Percentiles rank a stretch among this genome's conserved stretches.
Conservation (phyloP, 2,113 vertebrate species). For the Dicerorhinus sumatrensis region DNA sequence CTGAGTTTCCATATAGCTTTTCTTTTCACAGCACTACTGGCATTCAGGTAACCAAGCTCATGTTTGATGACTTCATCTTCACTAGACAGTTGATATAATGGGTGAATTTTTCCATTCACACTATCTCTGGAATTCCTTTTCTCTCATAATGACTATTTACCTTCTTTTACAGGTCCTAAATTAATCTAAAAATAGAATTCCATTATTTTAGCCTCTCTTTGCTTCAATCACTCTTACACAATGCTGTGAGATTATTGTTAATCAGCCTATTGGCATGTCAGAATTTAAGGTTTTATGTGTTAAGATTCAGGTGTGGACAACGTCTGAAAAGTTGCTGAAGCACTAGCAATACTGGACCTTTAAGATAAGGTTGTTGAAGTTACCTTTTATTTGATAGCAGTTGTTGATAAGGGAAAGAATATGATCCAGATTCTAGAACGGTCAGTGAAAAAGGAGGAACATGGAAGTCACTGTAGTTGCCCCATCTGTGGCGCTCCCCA, state of each 20-base stretch:
- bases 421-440: neutral
- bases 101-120: neutral
- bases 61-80: neutral
- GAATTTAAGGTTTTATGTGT: neutral
- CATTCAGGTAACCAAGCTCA: neutral
- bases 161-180: neutral
- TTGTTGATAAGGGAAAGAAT: neutral
- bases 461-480: neutral
- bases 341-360: neutral
- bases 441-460: neutral
- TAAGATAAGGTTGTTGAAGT: neutral
- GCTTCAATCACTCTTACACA: neutral
- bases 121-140: neutral
- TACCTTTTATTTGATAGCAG: neutral
- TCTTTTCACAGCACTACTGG: neutral
- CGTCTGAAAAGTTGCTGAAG: neutral
- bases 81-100: neutral
- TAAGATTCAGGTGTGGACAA: neutral
- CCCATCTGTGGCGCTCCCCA: neutral
- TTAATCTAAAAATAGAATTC: neutral
- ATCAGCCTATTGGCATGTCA: neutral
- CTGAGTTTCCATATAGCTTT: neutral
- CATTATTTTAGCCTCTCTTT: neutral
- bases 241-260: neutral
- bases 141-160: neutral